Conservation (phyloP, 1,140 invertebrate species). For the Bacillus rossius region DNA sequence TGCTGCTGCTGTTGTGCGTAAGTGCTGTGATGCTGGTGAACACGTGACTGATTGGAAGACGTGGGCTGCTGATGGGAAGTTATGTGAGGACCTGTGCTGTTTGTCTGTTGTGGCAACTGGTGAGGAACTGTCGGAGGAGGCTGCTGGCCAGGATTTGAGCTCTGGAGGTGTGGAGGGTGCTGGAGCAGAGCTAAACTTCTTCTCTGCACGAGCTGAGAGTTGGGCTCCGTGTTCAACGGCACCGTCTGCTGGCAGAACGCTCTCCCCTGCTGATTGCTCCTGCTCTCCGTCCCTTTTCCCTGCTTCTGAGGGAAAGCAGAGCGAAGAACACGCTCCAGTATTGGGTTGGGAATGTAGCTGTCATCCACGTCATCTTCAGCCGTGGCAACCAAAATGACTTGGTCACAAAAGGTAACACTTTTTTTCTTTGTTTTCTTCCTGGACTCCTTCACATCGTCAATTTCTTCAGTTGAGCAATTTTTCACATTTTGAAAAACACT, state of each 20-base stretch:
- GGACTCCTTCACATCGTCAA: slow-evolving; percentile 30
- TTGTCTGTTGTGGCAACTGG: neutral
- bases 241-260: neutral
- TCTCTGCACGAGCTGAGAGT: slow-evolving; percentile 1
- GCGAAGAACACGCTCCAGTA: slow-evolving; percentile 76
- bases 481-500: no score
- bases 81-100: neutral
- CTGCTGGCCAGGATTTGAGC: neutral
- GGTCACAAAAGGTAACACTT: slow-evolving; percentile 90
- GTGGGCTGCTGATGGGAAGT: neutral
- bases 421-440: slow-evolving; percentile 73
- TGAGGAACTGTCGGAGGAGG: slow-evolving; percentile 9
- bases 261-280: neutral
- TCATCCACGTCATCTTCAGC: slow-evolving; percentile 88
- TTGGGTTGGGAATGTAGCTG: slow-evolving; percentile 86
- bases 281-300: neutral
- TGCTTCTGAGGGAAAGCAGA: slow-evolving; percentile 52
- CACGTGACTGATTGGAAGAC: neutral
- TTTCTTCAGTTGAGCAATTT: no score
- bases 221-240: neutral
- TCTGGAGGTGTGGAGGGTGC: neutral
- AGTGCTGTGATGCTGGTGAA: slow-evolving; percentile 25
- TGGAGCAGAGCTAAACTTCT: neutral
- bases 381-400: slow-evolving; percentile 85
- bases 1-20: slow-evolving; percentile 3